phyloP scores from a whole-genome alignment of 2,113 vertebrate genomes.

The Chamaea fasciata region DNA sequence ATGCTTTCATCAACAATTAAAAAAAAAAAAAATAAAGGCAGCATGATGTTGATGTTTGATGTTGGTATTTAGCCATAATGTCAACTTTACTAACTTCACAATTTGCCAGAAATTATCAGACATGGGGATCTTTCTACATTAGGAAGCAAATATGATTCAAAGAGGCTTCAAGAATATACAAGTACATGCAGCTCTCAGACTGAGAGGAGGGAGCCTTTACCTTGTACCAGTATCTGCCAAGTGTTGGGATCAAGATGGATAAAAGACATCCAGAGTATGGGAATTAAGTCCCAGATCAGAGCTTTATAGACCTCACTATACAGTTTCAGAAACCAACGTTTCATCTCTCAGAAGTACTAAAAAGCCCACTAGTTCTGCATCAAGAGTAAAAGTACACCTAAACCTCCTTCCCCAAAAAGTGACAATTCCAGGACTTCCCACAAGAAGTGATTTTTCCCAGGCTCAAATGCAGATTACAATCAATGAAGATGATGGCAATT shows the following conservation, averaged over 20 bases:
- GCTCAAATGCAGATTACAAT: neutral
- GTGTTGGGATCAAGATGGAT: neutral
- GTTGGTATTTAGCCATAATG: neutral
- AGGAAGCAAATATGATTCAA: neutral
- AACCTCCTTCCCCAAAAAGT: neutral
- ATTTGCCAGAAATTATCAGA: neutral
- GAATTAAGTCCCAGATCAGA: neutral
- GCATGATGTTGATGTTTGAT: neutral
- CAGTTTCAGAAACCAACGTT: neutral
- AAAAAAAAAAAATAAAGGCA: neutral
- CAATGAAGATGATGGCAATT: constrained; percentile 50
- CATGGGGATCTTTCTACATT: neutral
- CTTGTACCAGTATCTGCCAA: neutral
- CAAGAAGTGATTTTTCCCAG: neutral
- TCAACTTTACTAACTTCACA: neutral
- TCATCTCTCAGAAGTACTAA: neutral
- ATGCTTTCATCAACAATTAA: neutral
- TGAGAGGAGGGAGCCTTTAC: neutral
- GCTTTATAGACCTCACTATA: neutral
- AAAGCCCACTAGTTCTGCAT: neutral
- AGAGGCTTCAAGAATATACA: neutral
- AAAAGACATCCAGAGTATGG: neutral
- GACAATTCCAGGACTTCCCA: neutral
- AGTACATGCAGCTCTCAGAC: neutral
- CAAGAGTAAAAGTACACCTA: neutral